Conservation (phyloP, 1,140 invertebrate species). For the Drosophila simulans region DNA sequence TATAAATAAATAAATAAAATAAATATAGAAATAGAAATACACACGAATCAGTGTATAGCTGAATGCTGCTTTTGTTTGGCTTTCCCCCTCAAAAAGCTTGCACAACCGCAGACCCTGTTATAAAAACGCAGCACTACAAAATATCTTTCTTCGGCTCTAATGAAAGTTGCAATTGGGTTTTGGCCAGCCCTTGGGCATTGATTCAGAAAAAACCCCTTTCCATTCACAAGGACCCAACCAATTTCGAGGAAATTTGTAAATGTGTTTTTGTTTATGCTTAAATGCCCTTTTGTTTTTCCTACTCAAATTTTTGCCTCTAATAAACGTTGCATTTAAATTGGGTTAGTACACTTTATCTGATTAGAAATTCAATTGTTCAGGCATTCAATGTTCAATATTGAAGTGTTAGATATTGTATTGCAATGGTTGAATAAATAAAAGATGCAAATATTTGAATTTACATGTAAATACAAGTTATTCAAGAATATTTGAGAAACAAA, state of each 20-base stretch:
- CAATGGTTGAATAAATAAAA: not conserved
- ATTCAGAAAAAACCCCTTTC: constrained; percentile 13
- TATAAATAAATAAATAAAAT: constrained; percentile 68
- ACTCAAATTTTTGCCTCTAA: constrained; percentile 7
- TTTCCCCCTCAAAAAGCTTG: constrained; percentile 1
- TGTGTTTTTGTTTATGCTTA: constrained; percentile 43
- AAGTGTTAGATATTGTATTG: not conserved
- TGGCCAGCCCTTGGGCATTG: constrained; percentile 44
- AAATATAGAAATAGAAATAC: constrained; percentile 26
- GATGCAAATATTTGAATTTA: not conserved
- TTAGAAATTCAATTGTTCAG: constrained; percentile 30
- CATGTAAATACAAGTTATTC: not conserved
- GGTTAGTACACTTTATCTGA: constrained; percentile 8
- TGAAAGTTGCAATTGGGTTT: constrained; percentile 54
- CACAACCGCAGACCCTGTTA: constrained; percentile 16
- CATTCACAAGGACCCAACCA: not conserved
- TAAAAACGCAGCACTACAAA: constrained; percentile 8
- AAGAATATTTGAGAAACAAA: not conserved
- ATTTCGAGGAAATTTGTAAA: constrained; percentile 35
- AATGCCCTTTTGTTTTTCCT: constrained; percentile 39
- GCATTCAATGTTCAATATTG: constrained; percentile 11
- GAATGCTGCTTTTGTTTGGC: constrained; percentile 45
- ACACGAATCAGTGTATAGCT: constrained; percentile 17
- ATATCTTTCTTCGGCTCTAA: constrained; percentile 41
- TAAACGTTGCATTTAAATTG: constrained; percentile 19